Evolutionary conservation across 2,113 vertebrate species (phyloP), one percentile per base, ranked within the genome.

Genomic region (Campylorhamphus procurvoides): DNA sequence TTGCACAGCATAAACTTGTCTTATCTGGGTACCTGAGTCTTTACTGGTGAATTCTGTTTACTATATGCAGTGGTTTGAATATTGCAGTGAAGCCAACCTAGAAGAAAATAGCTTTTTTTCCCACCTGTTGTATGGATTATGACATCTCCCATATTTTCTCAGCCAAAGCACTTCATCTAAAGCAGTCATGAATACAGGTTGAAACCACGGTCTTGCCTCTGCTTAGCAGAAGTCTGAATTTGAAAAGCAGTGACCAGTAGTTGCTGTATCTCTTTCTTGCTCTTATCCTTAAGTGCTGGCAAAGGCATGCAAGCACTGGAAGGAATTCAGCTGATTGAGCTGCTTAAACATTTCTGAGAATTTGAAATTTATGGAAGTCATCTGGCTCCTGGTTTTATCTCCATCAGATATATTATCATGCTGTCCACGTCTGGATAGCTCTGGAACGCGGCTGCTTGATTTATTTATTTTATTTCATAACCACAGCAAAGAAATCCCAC

Each of bases 381-480:
- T 83, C 67, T 93, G 93, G 75, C 82, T 97, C 58, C 66, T 91
- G 85, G 37, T 87, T 92, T 90, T 77, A 44, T 90, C 76, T 87
- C 64, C 64, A 49, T 94, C 59, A 44, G 64, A 47, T 77, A 67
- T 59, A 77, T 74, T 62, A 88, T 33, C 55, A 29, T 1, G 12
- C 77, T 96, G 69, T 75, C 93, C 78, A 77, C 60, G 68, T 82
- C 77, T 89, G 89, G 76, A 78, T 95, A 88, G 75, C 0, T 0
- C 55, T 77, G 88, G 56, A 93, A 89, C 2, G 17, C 76, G 84
- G 50, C 85, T 77, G 76, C 68, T 31, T 0, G 0, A 24, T 72
- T 75, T 52, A 74, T 84, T 94, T 90, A 46, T 89, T 86, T 85
- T 47, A 64, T 73, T 88, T 85, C 82, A 42, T 84, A 50, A 39